phyloP scores from a whole-genome alignment of 2,888 invertebrate species.

The Hemithea aestivaria region DNA sequence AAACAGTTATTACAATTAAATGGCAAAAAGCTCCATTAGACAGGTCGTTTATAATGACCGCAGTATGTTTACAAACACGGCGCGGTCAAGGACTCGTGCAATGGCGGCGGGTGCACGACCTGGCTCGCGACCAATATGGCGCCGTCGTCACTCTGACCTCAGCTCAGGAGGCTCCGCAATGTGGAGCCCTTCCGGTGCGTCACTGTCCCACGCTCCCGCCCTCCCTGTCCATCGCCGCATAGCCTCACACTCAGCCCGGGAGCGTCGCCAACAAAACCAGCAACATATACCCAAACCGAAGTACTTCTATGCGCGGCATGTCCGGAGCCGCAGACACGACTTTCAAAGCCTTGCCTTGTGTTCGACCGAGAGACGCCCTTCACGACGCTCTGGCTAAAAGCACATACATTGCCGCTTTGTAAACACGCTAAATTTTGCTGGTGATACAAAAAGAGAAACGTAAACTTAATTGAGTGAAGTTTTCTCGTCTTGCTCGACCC shows the following conservation, averaged over 20 bases:
- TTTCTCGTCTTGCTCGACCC: constrained; percentile 1
- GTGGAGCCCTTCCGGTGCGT: constrained; percentile 28
- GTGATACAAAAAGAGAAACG: constrained; percentile 1
- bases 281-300: constrained; percentile 21
- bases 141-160: constrained; percentile 7
- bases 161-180: constrained; percentile 16
- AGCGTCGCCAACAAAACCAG: constrained; percentile 4
- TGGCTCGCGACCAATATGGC: background rate
- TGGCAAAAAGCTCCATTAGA: constrained; percentile 10
- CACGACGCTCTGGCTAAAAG: background rate
- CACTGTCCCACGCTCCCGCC: constrained; percentile 24
- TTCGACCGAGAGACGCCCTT: background rate
- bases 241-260: background rate
- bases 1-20: constrained; percentile 12
- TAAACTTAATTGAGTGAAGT: background rate
- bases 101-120: background rate
- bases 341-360: constrained; percentile 8
- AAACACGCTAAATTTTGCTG: background rate
- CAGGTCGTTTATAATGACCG: background rate
- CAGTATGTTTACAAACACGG: constrained; percentile 12
- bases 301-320: constrained; percentile 36
- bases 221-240: constrained; percentile 22
- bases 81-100: constrained; percentile 14
- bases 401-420: constrained; percentile 6
- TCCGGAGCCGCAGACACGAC: constrained; percentile 32